Percentiles rank a stretch among this genome's conserved stretches.
Conservation (phyloP, 92 coral and sea anemone species). For the Heliopora coerulea region DNA sequence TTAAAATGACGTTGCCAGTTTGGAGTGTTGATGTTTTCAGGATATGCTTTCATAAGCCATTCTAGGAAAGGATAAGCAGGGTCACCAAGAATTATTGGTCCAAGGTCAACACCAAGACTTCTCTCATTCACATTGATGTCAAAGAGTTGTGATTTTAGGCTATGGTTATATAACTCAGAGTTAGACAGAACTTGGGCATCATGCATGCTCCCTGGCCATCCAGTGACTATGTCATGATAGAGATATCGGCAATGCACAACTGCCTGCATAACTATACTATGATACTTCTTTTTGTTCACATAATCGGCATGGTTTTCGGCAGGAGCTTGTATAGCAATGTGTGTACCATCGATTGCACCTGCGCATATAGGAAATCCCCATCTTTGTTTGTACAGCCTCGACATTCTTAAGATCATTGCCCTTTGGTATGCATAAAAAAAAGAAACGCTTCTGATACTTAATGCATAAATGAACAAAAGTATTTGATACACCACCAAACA, state of each 20-base stretch:
- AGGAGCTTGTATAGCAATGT: slow-evolving; percentile 43
- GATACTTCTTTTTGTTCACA: slow-evolving; percentile 39
- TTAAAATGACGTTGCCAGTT: slow-evolving; percentile 45
- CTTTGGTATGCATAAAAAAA: too few species aligned
- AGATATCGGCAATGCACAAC: slow-evolving; percentile 34
- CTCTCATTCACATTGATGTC: slow-evolving; percentile 30
- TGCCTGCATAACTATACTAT: slow-evolving; percentile 32
- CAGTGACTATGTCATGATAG: slow-evolving; percentile 38
- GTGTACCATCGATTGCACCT: slow-evolving; percentile 37
- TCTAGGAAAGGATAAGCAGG: slow-evolving; percentile 44
- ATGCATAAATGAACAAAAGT: too few species aligned
- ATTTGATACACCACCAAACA: too few species aligned
- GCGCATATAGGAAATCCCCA: slow-evolving; percentile 51
- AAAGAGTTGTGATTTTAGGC: slow-evolving; percentile 42
- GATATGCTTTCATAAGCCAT: slow-evolving; percentile 54
- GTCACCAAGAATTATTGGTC: slow-evolving; percentile 42
- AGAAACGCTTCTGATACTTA: too few species aligned
- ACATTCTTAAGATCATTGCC: too few species aligned
- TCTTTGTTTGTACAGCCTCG: slow-evolving; percentile 27
- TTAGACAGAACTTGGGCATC: slow-evolving; percentile 58
- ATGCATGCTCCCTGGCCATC: slow-evolving; percentile 55
- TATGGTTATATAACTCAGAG: slow-evolving; percentile 44
- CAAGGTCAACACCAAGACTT: slow-evolving; percentile 42
- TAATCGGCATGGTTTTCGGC: slow-evolving; percentile 24
- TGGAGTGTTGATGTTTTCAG: slow-evolving; percentile 46